A percentile compares a stretch with the other conserved stretches of the same genome.
phyloP scores from a whole-genome alignment of 92 coral and sea anemone genomes.

The Pocillopora grandis region DNA sequence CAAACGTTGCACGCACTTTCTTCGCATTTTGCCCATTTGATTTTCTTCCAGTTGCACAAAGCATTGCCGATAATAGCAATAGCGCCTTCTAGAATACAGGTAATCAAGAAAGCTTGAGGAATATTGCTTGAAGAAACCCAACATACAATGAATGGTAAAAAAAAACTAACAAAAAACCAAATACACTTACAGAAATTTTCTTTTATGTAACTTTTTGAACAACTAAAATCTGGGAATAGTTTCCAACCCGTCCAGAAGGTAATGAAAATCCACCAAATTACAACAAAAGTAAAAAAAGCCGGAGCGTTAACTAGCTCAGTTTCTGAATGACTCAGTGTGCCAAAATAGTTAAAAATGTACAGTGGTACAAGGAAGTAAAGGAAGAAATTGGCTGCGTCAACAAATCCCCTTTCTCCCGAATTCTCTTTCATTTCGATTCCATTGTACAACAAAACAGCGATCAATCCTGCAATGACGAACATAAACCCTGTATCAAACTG shows the following conservation, averaged over 20 bases:
- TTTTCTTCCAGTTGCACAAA: background rate
- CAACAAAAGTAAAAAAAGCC: conserved; percentile 38
- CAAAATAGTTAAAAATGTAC: conserved; percentile 75
- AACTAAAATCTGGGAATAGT: conserved; percentile 14
- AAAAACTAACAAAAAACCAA: no score
- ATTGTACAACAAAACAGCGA: conserved; percentile 70
- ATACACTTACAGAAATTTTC: background rate
- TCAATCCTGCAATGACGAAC: conserved; percentile 86
- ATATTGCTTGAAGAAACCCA: conserved; percentile 33
- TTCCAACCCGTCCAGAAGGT: conserved; percentile 64
- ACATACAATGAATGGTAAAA: conserved; percentile 46
- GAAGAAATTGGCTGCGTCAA: conserved; percentile 69
- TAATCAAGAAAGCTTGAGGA: conserved; percentile 65
- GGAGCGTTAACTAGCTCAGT: conserved; percentile 1
- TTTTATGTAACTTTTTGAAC: background rate
- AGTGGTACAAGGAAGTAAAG: conserved; percentile 77
- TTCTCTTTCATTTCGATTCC: conserved; percentile 41
- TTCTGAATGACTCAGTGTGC: conserved; percentile 37
- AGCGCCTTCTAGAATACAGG: conserved; percentile 54
- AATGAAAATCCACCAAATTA: conserved; percentile 62
- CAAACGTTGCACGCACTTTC: conserved; percentile 4
- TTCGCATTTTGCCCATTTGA: background rate
- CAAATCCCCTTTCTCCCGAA: conserved; percentile 47
- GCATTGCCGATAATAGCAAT: conserved; percentile 56
- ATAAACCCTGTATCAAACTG: conserved; percentile 92